Evolutionary conservation across 2,888 invertebrate genomes (phyloP).

Genomic region (Empis livida): DNA sequence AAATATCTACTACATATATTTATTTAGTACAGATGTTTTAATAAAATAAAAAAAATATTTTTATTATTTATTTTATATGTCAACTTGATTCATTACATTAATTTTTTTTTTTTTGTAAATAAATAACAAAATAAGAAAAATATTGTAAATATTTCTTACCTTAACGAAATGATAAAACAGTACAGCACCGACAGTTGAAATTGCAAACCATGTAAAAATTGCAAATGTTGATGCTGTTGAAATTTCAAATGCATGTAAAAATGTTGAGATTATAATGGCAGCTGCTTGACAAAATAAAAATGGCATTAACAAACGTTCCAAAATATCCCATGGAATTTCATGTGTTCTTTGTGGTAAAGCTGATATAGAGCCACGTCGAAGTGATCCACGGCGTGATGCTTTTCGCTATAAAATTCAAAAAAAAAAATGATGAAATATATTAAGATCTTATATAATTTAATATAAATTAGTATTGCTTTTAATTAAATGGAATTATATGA

Average conservation of each 20-base stretch:
- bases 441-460: no score
- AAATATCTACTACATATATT: not conserved
- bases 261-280: slow-evolving; percentile 58
- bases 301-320: slow-evolving; percentile 61
- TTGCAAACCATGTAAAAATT: slow-evolving; percentile 62
- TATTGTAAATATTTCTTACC: slow-evolving; percentile 39
- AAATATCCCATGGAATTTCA: slow-evolving; percentile 57
- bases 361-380: slow-evolving; percentile 44
- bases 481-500: no score
- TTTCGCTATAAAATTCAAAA: slow-evolving; percentile 22
- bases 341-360: slow-evolving; percentile 42
- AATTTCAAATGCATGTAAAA: slow-evolving; percentile 57
- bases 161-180: slow-evolving; percentile 75
- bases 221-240: slow-evolving; percentile 66
- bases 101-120: not conserved
- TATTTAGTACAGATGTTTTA: not conserved
- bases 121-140: not conserved
- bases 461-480: no score
- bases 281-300: slow-evolving; percentile 69
- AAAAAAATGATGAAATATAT: slow-evolving; percentile 4
- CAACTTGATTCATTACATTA: not conserved
- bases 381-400: slow-evolving; percentile 40
- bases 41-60: not conserved
- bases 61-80: not conserved
- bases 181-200: slow-evolving; percentile 59